Evolutionary conservation across 2,797 vertebrate species (phyloP), one percentile per base, ranked within the genome.

Genomic region (Pipistrellus kuhlii): DNA sequence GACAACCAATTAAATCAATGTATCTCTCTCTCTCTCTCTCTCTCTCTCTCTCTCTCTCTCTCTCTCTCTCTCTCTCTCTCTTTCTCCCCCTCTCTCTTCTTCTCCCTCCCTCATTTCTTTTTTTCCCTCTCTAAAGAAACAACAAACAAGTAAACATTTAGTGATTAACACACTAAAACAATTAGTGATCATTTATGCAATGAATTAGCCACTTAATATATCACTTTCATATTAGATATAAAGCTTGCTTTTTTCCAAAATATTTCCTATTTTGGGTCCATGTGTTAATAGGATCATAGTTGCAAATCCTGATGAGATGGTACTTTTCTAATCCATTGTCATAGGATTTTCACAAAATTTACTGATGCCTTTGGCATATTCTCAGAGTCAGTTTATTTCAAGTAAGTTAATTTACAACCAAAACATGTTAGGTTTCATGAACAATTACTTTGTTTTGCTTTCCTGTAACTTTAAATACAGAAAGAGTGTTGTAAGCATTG

Each of bases 401-500:
- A 94, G 53, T 35, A 82, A 91, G 35, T 75, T 93, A 76, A 95
- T 81, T 95, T 94, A 77, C 17, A 76, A 21, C 21, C 20, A 30
- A 62, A 59, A 38, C 55, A 81, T 89, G 64, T 69, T 82, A 85
- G 20, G 11, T 90, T 94, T 85, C 30, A 46, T 32, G 59, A 75
- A 90, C 38, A 83, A 8, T 78, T 35, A 83, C 7, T 75, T 91
- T 5, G 0, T 91, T 92, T 89, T 64, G 32, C 25, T 95, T 94
- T 84, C 30, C 48, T 90, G 59, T 55, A 32, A 27, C 59, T 93
- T 94, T 82, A 91, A 91, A 83, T 86, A 66, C 59, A 66, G 23
- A 87, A 68, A 51, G 41, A 91, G 4, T 88, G 35, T 75, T 96
- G 57, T 85, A 53, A 95, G 80, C 77, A 86, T 91, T 90, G 69